Conservation (phyloP, 2,113 vertebrate genomes). For the Larimichthys polyactis region DNA sequence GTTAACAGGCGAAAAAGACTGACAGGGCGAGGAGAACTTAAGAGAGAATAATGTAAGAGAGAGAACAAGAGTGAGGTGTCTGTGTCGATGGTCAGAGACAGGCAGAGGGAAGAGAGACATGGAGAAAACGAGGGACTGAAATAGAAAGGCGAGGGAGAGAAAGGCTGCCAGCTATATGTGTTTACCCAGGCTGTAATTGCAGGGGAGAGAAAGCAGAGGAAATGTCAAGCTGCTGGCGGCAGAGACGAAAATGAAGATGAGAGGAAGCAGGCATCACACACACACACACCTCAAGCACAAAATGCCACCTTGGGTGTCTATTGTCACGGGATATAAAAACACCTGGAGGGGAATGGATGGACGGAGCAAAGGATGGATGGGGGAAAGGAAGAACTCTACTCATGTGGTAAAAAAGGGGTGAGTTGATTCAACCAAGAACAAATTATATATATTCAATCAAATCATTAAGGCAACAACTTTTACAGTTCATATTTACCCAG, state of each 20-base stretch:
- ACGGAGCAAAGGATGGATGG: not conserved
- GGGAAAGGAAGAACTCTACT: not conserved
- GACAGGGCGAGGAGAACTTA: slow-evolving; percentile 5
- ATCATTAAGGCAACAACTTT: not conserved
- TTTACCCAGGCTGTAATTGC: slow-evolving; percentile 68
- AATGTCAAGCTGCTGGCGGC: slow-evolving; percentile 74
- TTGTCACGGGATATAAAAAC: slow-evolving; percentile 38
- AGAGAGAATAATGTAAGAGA: slow-evolving; percentile 1
- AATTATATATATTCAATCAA: not conserved
- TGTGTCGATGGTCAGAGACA: slow-evolving; percentile 11
- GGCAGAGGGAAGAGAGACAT: slow-evolving; percentile 20
- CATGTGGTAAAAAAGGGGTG: not conserved
- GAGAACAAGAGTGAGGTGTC: not conserved
- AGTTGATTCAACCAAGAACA: not conserved
- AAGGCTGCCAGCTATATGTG: slow-evolving; percentile 54
- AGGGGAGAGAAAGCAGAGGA: slow-evolving; percentile 60
- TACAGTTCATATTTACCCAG: slow-evolving; percentile 74
- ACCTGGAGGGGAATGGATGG: slow-evolving; percentile 8
- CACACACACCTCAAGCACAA: not conserved
- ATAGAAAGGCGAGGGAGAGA: slow-evolving; percentile 54
- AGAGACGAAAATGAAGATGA: slow-evolving; percentile 52
- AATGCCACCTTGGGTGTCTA: slow-evolving; percentile 31
- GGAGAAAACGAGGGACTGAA: slow-evolving; percentile 29
- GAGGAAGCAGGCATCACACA: slow-evolving; percentile 28
- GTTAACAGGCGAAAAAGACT: slow-evolving; percentile 31